Evolutionary conservation across 2,888 invertebrate genomes (phyloP).

Genomic region (Limnephilus lunatus): DNA sequence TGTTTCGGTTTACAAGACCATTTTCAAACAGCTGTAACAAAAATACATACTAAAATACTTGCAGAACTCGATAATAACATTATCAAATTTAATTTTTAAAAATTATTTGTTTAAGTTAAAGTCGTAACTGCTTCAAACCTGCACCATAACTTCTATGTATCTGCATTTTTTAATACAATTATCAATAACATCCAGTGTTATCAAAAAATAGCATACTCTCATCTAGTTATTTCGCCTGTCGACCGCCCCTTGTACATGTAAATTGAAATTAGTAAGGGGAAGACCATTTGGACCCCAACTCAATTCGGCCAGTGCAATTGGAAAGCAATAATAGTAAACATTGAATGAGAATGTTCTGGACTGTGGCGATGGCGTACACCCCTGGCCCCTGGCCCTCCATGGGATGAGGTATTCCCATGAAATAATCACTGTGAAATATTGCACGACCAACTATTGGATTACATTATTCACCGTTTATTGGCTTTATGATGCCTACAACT

Average conservation of each 20-base stretch:
- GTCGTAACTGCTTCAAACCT: too few relatives aligned
- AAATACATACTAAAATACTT: too few relatives aligned
- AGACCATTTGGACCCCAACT: conserved; percentile 57
- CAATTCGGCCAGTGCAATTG: conserved; percentile 62
- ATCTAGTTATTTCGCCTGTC: not conserved
- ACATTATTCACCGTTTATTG: not conserved
- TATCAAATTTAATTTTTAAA: too few relatives aligned
- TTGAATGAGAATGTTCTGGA: conserved; percentile 52
- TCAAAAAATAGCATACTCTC: not conserved
- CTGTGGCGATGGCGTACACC: conserved; percentile 4
- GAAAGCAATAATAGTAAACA: conserved; percentile 66
- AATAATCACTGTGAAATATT: conserved; percentile 17
- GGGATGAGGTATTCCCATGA: conserved; percentile 29
- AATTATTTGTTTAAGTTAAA: too few relatives aligned
- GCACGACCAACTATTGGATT: not conserved
- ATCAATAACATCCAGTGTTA: not conserved
- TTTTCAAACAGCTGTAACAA: too few relatives aligned
- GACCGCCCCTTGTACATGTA: conserved; percentile 61
- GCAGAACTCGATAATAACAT: too few relatives aligned
- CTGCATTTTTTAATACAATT: too few relatives aligned
- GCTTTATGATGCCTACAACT: not conserved
- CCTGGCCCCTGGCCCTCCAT: too few relatives aligned
- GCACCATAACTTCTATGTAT: too few relatives aligned
- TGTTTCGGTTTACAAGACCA: too few relatives aligned
- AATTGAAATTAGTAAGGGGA: conserved; percentile 65